Conservation (phyloP, 1,140 invertebrate species). For the Calephelis virginiensis region DNA sequence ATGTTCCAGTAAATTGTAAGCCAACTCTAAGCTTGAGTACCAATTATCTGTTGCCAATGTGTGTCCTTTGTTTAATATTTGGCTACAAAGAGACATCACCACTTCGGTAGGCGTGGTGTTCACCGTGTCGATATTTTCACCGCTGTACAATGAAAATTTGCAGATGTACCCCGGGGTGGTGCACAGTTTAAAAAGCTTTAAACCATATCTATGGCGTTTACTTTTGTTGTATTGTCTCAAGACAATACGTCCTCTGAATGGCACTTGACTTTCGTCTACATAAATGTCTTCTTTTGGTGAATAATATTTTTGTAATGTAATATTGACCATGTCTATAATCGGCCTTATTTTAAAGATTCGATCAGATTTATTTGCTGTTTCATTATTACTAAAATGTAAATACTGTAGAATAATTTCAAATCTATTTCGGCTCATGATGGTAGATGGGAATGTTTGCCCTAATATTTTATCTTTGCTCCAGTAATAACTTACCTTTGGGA, state of each 20-base stretch:
- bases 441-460: no score
- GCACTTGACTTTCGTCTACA: background rate
- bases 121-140: conserved; percentile 4
- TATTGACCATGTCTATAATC: conserved; percentile 4
- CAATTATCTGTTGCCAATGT: conserved; percentile 20
- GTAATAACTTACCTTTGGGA: no score
- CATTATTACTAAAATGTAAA: background rate
- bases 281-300: conserved; percentile 12
- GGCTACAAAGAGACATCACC: background rate
- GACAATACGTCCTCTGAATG: conserved; percentile 21
- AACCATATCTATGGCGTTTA: conserved; percentile 12
- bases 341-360: conserved; percentile 5
- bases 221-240: conserved; percentile 22
- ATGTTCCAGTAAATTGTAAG: conserved; percentile 17
- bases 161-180: conserved; percentile 11
- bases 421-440: no score
- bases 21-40: conserved; percentile 17
- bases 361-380: conserved; percentile 4
- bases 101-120: background rate
- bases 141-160: conserved; percentile 6
- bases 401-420: background rate
- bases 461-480: no score
- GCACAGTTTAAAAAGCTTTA: conserved; percentile 20
- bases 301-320: conserved; percentile 6
- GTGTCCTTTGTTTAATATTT: background rate